phyloP scores from a whole-genome alignment of 2,113 vertebrate genomes.

The Pachyramphus minor region DNA sequence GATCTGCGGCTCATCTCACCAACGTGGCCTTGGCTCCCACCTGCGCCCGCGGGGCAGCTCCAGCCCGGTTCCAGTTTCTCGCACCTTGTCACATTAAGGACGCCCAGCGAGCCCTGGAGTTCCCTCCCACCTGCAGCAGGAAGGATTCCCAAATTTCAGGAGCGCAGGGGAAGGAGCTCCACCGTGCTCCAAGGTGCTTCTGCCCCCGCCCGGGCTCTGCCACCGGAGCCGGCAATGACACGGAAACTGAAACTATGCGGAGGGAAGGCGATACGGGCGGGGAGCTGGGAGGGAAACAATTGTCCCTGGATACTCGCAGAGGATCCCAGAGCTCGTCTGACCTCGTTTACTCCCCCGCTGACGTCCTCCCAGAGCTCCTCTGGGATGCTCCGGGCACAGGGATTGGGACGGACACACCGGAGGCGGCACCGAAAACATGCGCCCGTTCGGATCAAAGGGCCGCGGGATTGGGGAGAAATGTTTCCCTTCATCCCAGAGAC shows the following conservation, averaged over 20 bases:
- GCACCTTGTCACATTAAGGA: background rate
- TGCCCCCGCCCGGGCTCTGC: rapidly evolving
- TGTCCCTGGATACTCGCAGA: background rate
- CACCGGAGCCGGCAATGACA: background rate
- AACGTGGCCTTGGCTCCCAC: slow-evolving; percentile 48
- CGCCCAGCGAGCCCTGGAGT: rapidly evolving
- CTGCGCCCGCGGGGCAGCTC: background rate
- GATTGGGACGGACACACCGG: rapidly evolving
- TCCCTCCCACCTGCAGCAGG: background rate
- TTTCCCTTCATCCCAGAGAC: background rate
- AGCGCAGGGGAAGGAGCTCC: background rate
- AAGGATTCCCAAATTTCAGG: rapidly evolving
- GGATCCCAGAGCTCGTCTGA: background rate
- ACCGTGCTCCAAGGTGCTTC: rapidly evolving
- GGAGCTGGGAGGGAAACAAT: background rate
- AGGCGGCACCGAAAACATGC: background rate
- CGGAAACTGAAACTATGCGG: background rate
- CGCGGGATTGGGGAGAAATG: rapidly evolving
- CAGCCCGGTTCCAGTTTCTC: background rate
- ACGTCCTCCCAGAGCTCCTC: background rate
- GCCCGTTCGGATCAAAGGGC: background rate
- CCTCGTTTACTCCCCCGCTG: background rate
- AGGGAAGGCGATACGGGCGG: slow-evolving; percentile 5
- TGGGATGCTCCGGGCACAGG: background rate
- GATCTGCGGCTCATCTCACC: background rate